A percentile compares a stretch with the other conserved stretches of the same genome.
These are phyloP conservation scores for Clangula hyemalis DNA, from an alignment of 2,797 vertebrate species.

Conservation along the genomic window DNA sequence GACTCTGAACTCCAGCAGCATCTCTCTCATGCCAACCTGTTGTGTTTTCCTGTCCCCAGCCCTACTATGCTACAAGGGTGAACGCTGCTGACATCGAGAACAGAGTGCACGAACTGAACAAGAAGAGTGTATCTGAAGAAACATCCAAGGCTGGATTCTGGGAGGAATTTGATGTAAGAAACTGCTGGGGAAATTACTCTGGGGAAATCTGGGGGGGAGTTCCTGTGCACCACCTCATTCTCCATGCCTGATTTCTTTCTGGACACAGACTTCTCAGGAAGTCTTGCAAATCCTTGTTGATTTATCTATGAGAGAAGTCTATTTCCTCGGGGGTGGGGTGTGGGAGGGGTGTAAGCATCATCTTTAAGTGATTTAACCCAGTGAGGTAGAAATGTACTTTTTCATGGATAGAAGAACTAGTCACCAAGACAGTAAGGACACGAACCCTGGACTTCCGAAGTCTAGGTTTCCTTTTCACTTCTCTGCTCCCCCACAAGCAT, in stretches of 20 bases:
- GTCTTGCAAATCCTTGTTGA: neutral
- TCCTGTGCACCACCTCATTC: neutral
- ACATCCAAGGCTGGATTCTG: constrained; percentile 94
- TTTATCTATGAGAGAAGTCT: neutral
- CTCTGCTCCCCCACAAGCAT: neutral
- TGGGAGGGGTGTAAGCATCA: neutral
- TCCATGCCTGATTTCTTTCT: neutral
- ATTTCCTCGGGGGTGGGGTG: neutral
- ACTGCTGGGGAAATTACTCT: neutral
- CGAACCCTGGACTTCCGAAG: neutral
- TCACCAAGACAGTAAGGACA: neutral
- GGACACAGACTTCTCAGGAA: neutral
- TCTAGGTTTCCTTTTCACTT: neutral
- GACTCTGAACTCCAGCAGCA: neutral
- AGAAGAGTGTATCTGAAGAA: constrained; percentile 80
- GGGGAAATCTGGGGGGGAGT: neutral
- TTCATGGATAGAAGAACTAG: neutral
- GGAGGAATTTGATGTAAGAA: constrained; percentile 96
- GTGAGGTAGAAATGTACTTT: neutral
- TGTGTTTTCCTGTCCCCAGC: constrained; percentile 75
- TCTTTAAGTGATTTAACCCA: neutral
- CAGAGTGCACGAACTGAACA: constrained; percentile 89
- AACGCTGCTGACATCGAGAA: constrained; percentile 93
- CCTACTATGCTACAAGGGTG: constrained; percentile 91
- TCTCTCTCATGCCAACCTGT: neutral